Evolutionary conservation across 1,140 invertebrate species (phyloP), one percentile per base, ranked within the genome.

Genomic region (Trichoplusia ni): DNA sequence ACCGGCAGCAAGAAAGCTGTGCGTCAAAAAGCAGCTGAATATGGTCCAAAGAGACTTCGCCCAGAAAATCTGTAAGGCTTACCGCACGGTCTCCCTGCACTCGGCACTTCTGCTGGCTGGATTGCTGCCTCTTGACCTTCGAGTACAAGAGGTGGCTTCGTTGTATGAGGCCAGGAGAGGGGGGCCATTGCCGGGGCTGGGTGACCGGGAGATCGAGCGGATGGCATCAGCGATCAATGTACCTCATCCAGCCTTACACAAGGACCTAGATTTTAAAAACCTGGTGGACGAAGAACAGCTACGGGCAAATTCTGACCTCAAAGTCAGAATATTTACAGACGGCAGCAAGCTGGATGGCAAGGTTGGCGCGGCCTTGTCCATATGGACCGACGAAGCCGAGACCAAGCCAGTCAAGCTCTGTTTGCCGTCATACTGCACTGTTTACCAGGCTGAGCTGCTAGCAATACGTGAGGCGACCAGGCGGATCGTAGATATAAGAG

Each of bases 281-380:
- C n/a, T n/a, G n/a, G 0, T 3, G 13, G 4, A 18, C 14, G 11
- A 53, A 8, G 7, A 37, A 21, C 1, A 38, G 19, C 14, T 13
- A 23, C 58, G n/a, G 60, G 59, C 13, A 38, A 38, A 67, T 49
- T 11, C n/a, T 6, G 7, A 16, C 29, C 7, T 25, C 18, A 35
- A 16, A 44, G 18, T n/a, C 31, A n/a, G 27, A 29, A 8, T n/a
- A n/a, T 79, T 69, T 31, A 79, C 71, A 0, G 69, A 75, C 23
- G 69, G 65, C 47, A 74, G 71, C 33, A 68, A 74, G 35, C 62
- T 65, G 8, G 69, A 68, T 9, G 61, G 56, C 31, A 73, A 61
- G 35, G 65, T 70, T 3, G 69, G 69, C 21, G 75, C 69, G 9
- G 71, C 74, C 31, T 19, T 71, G 11, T 67, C 71, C 2, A 59